phyloP scores from a whole-genome alignment of 64 coral and sea anemone species.

The Dendrophyllia cribrosa region DNA sequence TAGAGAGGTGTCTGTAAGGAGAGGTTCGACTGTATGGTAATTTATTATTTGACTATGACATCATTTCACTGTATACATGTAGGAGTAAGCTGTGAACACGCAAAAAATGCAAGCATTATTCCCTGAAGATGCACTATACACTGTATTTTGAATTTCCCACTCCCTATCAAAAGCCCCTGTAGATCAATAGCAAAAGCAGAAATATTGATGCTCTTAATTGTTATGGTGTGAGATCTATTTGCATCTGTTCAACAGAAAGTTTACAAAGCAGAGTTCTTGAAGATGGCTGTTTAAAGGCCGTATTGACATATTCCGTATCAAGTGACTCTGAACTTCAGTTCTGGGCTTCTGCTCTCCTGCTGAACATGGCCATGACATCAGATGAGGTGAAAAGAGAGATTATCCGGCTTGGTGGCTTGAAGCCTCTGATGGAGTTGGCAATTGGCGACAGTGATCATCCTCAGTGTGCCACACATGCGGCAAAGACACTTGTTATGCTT shows the following conservation, averaged over 20 bases:
- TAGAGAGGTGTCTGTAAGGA: no score
- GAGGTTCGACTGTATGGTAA: no score
- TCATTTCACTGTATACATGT: no score
- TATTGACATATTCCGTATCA: constrained; percentile 75
- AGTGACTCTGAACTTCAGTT: constrained; percentile 89
- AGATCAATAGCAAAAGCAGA: no score
- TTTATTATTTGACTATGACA: no score
- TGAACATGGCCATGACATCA: constrained; percentile 91
- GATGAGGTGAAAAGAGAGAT: constrained; percentile 94
- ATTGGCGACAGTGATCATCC: constrained; percentile 93
- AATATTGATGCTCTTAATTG: no score
- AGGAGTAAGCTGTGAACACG: no score
- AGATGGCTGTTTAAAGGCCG: constrained; percentile 85
- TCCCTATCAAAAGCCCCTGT: no score
- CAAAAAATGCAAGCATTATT: no score
- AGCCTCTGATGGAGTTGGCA: constrained; percentile 93
- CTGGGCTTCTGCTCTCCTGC: constrained; percentile 92
- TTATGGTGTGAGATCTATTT: not conserved
- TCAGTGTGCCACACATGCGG: constrained; percentile 78
- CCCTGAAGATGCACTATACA: no score
- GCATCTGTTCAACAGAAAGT: constrained; percentile 59
- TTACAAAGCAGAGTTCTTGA: constrained; percentile 72
- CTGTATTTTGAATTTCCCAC: no score
- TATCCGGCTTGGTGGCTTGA: constrained; percentile 81
- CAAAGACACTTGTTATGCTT: constrained; percentile 97